A percentile compares a stretch with the other conserved stretches of the same genome.
Evolutionary conservation across 1,140 invertebrate genomes (phyloP).

Genomic region (Drosophila asahinai): DNA sequence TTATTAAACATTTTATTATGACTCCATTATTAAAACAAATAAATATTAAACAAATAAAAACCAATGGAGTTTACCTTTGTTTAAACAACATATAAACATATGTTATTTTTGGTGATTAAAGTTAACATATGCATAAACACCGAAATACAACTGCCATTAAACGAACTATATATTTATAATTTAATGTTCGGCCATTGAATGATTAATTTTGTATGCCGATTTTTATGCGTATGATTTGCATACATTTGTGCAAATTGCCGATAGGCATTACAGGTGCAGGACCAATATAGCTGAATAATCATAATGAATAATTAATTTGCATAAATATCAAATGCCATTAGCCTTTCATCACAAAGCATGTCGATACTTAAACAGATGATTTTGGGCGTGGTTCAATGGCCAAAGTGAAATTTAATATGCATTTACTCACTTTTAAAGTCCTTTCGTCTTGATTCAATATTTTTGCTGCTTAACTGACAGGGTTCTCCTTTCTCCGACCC

Average conservation of each 20-base stretch:
- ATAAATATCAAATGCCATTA: conserved; percentile 65
- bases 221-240: not conserved
- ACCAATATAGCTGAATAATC: conserved; percentile 39
- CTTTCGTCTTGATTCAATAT: not conserved
- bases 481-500: not conserved
- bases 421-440: conserved; percentile 9
- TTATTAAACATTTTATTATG: too few relatives aligned
- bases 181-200: not conserved
- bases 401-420: conserved; percentile 18
- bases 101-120: not conserved
- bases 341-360: conserved; percentile 43
- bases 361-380: conserved; percentile 7
- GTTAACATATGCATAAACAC: not conserved
- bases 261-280: conserved; percentile 17
- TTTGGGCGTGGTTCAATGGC: conserved; percentile 25
- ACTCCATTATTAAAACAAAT: not conserved
- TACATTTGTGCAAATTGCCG: conserved; percentile 4
- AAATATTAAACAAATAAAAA: not conserved
- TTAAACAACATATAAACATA: not conserved
- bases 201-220: not conserved
- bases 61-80: too few relatives aligned
- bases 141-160: not conserved
- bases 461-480: conserved; percentile 4
- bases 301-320: conserved; percentile 70
- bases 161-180: not conserved